phyloP scores from a whole-genome alignment of 2,888 invertebrate genomes.

The Lasioglossum lativentre region DNA sequence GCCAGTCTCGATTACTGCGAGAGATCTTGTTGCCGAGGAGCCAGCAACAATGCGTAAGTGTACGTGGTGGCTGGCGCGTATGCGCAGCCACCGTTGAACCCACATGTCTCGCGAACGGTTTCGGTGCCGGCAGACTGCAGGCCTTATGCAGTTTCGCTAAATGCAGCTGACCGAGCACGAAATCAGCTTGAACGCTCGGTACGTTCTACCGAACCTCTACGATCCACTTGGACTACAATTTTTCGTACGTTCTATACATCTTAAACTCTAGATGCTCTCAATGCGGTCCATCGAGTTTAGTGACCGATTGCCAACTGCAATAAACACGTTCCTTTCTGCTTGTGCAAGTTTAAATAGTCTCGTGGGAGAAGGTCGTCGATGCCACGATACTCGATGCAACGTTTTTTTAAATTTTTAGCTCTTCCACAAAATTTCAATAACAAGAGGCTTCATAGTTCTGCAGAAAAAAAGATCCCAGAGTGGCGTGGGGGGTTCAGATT shows the following conservation, averaged over 20 bases:
- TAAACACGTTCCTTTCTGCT: neutral
- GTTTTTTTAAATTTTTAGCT: too few species aligned
- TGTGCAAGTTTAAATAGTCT: neutral
- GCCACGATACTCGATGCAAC: too few species aligned
- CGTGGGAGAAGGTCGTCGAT: neutral
- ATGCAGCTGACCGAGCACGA: neutral
- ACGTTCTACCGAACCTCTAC: neutral
- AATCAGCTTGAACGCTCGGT: neutral
- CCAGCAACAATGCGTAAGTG: slow-evolving; percentile 54
- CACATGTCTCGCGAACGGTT: neutral
- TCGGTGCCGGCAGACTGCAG: neutral
- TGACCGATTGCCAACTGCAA: neutral
- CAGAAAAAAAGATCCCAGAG: too few species aligned
- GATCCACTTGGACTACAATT: neutral
- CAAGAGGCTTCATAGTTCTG: too few species aligned
- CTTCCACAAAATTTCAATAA: too few species aligned
- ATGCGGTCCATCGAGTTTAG: neutral
- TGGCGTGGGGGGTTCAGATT: neutral
- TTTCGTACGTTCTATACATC: neutral
- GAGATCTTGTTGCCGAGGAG: slow-evolving; percentile 67
- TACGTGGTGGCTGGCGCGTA: neutral
- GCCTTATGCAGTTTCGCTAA: neutral
- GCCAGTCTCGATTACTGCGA: slow-evolving; percentile 70
- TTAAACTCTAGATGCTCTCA: neutral
- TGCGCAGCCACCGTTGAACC: neutral